Percentiles rank a stretch among this genome's conserved stretches.
Evolutionary conservation across 2,797 vertebrate species (phyloP).

Genomic region (Perodicticus potto): DNA sequence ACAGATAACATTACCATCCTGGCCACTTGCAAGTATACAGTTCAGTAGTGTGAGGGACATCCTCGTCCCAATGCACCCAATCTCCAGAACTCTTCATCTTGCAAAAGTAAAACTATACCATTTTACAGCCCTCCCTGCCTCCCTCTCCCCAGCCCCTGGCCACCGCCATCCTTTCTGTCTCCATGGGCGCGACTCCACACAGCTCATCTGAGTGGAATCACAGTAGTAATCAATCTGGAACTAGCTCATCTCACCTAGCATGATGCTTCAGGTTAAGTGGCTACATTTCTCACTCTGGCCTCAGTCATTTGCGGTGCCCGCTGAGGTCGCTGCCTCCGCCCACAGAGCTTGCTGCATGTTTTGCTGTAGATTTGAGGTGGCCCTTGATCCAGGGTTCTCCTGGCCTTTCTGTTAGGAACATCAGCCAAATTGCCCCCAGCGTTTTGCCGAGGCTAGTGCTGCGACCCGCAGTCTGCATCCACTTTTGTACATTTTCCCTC

Average conservation of each 20-base stretch:
- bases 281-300: not conserved
- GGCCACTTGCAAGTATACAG: not conserved
- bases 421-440: not conserved
- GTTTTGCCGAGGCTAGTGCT: not conserved
- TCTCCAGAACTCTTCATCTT: conserved; percentile 37
- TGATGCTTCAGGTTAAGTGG: not conserved
- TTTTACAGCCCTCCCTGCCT: not conserved
- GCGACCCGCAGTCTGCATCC: not conserved
- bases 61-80: not conserved
- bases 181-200: not conserved
- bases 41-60: not conserved
- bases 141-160: not conserved
- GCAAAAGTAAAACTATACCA: not conserved
- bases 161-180: not conserved
- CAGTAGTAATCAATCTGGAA: not conserved
- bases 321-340: not conserved
- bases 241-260: not conserved
- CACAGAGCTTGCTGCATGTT: not conserved
- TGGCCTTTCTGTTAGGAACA: not conserved
- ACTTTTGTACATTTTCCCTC: not conserved
- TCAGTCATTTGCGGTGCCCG: not conserved
- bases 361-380: not conserved
- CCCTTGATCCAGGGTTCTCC: not conserved
- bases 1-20: not conserved
- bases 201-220: not conserved